phyloP scores from a whole-genome alignment of 2,888 invertebrate genomes.

The Drosophila dives region DNA sequence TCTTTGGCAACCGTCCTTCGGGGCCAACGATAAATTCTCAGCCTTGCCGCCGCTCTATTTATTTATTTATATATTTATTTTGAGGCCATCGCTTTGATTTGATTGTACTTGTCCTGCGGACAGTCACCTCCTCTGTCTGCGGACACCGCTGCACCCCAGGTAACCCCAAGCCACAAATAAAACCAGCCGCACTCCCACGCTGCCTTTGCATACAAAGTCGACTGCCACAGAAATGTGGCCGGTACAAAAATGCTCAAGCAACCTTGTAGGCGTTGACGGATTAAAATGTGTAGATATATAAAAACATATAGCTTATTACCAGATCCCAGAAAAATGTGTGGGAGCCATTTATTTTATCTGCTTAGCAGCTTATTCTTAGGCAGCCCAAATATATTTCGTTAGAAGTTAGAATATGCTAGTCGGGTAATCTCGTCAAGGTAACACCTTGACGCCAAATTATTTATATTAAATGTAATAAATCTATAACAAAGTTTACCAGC shows the following conservation, averaged over 20 bases:
- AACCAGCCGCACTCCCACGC: constrained; percentile 12
- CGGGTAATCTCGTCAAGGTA: not conserved
- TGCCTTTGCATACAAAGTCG: not conserved
- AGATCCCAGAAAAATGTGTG: not conserved
- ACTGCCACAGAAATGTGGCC: constrained; percentile 15
- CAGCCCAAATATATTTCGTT: not conserved
- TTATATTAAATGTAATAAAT: not conserved
- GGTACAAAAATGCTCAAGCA: not conserved
- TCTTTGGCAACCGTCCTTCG: constrained; percentile 43
- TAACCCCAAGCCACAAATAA: constrained; percentile 9
- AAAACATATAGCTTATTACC: not conserved
- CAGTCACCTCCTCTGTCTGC: constrained; percentile 3
- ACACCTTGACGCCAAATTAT: not conserved
- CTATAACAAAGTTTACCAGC: not conserved
- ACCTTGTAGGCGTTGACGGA: constrained; percentile 29
- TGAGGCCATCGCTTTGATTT: constrained; percentile 68
- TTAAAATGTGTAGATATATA: constrained; percentile 4
- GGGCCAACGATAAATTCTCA: constrained; percentile 58
- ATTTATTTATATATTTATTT: constrained; percentile 72
- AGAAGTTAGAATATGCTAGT: not conserved
- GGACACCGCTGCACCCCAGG: constrained; percentile 16
- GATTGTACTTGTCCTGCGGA: constrained; percentile 46
- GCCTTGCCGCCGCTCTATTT: constrained; percentile 51
- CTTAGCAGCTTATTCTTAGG: not conserved
- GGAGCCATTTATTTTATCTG: not conserved